A percentile compares a stretch with the other conserved stretches of the same genome.
Evolutionary conservation across 2,888 invertebrate genomes (phyloP).

Genomic region (Tortrix viridana): DNA sequence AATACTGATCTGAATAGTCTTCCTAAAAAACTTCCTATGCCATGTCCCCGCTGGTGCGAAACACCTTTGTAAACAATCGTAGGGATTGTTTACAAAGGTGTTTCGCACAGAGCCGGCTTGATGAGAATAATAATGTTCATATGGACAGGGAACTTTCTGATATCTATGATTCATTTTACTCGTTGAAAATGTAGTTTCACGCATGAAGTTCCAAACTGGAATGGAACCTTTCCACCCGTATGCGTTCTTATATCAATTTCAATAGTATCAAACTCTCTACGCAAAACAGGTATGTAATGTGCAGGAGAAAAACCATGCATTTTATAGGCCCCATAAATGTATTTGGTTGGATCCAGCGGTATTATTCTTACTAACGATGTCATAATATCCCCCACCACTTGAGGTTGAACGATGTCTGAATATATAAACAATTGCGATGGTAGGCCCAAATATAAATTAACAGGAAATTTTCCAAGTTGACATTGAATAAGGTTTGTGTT

Average conservation of each 20-base stretch:
- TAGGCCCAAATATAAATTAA: slow-evolving; percentile 40
- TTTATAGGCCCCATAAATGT: slow-evolving; percentile 44
- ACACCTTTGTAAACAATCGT: slow-evolving; percentile 46
- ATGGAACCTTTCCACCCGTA: slow-evolving; percentile 46
- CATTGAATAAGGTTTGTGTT: slow-evolving; percentile 35
- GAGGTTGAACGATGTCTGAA: slow-evolving; percentile 41
- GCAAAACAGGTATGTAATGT: slow-evolving; percentile 48
- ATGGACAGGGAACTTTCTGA: slow-evolving; percentile 40
- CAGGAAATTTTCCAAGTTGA: slow-evolving; percentile 40
- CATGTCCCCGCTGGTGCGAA: slow-evolving; percentile 43
- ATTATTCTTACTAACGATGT: slow-evolving; percentile 43
- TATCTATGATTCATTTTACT: slow-evolving; percentile 40
- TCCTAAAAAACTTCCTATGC: slow-evolving; percentile 43
- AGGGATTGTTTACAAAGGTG: too few species aligned
- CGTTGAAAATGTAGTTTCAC: slow-evolving; percentile 46
- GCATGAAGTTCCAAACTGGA: slow-evolving; percentile 47
- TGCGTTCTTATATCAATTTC: slow-evolving; percentile 52
- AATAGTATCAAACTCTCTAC: slow-evolving; percentile 48
- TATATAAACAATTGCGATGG: slow-evolving; percentile 43
- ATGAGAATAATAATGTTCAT: slow-evolving; percentile 43
- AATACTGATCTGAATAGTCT: slow-evolving; percentile 46
- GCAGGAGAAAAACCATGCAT: slow-evolving; percentile 45
- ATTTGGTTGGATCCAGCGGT: slow-evolving; percentile 42
- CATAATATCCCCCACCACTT: slow-evolving; percentile 45
- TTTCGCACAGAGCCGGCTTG: slow-evolving; percentile 48